Evolutionary conservation across 2,113 vertebrate species (phyloP), one percentile per base, ranked within the genome.

Genomic region (Smithornis capensis): DNA sequence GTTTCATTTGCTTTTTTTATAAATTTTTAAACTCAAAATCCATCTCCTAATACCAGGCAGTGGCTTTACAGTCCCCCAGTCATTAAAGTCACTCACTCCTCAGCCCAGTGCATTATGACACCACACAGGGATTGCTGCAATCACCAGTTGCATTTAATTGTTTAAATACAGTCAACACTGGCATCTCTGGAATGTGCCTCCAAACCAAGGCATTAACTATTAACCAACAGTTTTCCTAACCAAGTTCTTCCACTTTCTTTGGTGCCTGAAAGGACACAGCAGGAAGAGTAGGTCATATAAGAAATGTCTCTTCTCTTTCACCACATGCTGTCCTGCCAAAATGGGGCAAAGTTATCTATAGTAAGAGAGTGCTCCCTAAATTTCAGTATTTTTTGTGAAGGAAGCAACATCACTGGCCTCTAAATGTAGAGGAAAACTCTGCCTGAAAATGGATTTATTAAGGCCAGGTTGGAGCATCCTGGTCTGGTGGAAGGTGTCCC

Each of bases 281-380:
- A 63, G 47, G 45, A 59, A 40, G 44, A 78, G 23, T n/a, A 84
- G n/a, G 16, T 35, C 33, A 6, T 2, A 6, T 33, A 11, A 28
- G 35, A 80, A 91, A 31, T 1, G 2, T 8, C n/a, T 37, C 19
- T 50, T 10, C 53, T 18, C 79, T 42, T 24, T 47, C 7, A 52
- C 35, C 33, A 35, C 29, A 50, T 4, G 5, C 63, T 44, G 40
- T 49, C 47, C 27, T 42, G n/a, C 12, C 24, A 44, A 45, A 73
- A 29, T 11, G 28, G 9, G 6, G 13, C 12, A 25, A 37, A 50
- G 45, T 13, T 19, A 1, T 0, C 1, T 0, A 5, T 3, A 59
- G 15, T 15, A 22, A 49, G 11, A 62, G 19, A 7, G 4, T 29
- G 6, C 4, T 65, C 40, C 57, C 60, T 18, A 12, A 0, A 4